phyloP scores from a whole-genome alignment of 2,797 vertebrate species.

The Alfaro cultratus region DNA sequence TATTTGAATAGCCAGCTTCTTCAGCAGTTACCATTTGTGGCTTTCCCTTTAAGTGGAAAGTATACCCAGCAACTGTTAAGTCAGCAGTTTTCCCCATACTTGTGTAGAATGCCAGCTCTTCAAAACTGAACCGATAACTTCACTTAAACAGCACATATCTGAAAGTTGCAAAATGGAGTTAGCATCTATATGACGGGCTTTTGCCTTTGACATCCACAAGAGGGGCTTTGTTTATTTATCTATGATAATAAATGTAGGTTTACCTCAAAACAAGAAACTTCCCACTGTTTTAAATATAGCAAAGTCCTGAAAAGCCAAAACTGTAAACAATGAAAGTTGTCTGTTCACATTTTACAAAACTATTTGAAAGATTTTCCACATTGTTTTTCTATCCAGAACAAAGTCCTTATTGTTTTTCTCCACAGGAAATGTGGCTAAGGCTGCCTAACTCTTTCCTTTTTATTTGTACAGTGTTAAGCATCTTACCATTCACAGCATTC shows the following conservation, averaged over 20 bases:
- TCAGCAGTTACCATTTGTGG: not conserved
- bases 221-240: not conserved
- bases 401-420: constrained; percentile 20
- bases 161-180: not conserved
- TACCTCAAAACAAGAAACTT: not conserved
- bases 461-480: constrained; percentile 41
- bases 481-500: constrained; percentile 24
- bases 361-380: constrained; percentile 26
- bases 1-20: not conserved
- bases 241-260: not conserved
- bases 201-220: not conserved
- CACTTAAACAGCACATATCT: not conserved
- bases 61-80: not conserved
- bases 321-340: not conserved
- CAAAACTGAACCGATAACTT: not conserved
- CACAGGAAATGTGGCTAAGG: constrained; percentile 19
- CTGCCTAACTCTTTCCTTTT: constrained; percentile 39
- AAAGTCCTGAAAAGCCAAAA: not conserved
- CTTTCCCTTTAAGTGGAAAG: not conserved
- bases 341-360: not conserved
- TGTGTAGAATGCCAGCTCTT: not conserved
- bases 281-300: not conserved
- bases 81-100: not conserved
- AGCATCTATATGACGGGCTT: not conserved
- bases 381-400: constrained; percentile 36